phyloP scores from a whole-genome alignment of 2,113 vertebrate genomes.

The Isurus oxyrinchus region DNA sequence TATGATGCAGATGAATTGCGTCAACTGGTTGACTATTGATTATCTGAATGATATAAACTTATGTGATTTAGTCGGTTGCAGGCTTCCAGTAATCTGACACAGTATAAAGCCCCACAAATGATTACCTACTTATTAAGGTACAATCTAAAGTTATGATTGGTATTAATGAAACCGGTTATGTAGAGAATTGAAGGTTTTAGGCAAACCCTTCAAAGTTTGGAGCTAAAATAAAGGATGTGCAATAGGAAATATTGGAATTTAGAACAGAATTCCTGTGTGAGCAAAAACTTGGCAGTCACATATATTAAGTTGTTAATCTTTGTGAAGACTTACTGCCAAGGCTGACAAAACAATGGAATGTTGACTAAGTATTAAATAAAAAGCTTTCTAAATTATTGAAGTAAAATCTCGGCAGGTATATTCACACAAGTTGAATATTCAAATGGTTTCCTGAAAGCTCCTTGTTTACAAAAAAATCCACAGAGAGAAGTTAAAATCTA shows the following conservation, averaged over 20 bases:
- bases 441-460: neutral
- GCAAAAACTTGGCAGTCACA: neutral
- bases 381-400: neutral
- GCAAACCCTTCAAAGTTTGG: neutral
- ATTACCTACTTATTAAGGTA: neutral
- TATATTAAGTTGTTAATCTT: neutral
- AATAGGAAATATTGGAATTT: neutral
- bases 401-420: neutral
- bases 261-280: neutral
- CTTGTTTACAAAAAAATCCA: neutral
- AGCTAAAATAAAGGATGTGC: neutral
- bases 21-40: neutral
- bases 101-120: neutral
- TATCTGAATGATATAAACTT: slow-evolving; percentile 2
- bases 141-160: neutral
- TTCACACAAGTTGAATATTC: neutral
- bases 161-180: neutral
- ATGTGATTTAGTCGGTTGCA: neutral
- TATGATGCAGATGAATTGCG: slow-evolving; percentile 3
- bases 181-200: neutral
- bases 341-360: neutral
- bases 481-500: neutral
- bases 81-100: neutral
- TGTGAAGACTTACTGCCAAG: neutral
- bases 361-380: neutral